These are phyloP conservation scores for Sitobion miscanthi DNA, from an alignment of 1,140 invertebrate species.

Conservation along the genomic window DNA sequence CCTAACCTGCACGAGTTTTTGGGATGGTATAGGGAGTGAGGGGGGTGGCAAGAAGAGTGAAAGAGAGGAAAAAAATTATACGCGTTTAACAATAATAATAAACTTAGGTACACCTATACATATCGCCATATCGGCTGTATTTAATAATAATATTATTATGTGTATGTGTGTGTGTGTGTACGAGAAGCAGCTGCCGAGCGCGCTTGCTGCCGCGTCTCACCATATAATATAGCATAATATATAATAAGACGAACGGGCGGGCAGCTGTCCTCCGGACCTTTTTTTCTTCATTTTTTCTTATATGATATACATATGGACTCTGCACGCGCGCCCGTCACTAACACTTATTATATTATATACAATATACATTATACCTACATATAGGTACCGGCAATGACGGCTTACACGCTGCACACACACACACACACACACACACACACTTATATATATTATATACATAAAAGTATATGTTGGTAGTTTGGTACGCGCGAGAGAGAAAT, in stretches of 20 bases:
- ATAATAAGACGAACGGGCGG: neutral
- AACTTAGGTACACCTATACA: neutral
- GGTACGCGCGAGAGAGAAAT: neutral
- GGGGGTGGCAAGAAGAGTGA: neutral
- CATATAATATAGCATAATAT: neutral
- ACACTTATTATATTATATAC: neutral
- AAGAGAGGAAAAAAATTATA: conserved; percentile 42
- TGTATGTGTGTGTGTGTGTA: neutral
- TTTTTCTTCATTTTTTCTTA: neutral
- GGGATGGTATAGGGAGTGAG: no score
- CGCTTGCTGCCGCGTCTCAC: neutral
- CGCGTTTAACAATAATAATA: neutral
- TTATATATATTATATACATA: neutral
- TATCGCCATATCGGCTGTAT: neutral
- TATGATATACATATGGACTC: neutral
- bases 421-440: neutral
- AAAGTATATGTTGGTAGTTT: neutral
- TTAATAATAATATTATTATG: neutral
- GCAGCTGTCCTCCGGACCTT: conserved; percentile 16
- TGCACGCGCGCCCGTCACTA: conserved; percentile 1
- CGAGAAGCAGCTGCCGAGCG: conserved; percentile 12
- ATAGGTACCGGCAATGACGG: neutral
- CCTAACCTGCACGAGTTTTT: neutral
- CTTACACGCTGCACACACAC: neutral
- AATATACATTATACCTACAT: neutral